These are phyloP conservation scores for Homalodisca vitripennis DNA, from an alignment of 1,140 invertebrate species.

Conservation along the genomic window DNA sequence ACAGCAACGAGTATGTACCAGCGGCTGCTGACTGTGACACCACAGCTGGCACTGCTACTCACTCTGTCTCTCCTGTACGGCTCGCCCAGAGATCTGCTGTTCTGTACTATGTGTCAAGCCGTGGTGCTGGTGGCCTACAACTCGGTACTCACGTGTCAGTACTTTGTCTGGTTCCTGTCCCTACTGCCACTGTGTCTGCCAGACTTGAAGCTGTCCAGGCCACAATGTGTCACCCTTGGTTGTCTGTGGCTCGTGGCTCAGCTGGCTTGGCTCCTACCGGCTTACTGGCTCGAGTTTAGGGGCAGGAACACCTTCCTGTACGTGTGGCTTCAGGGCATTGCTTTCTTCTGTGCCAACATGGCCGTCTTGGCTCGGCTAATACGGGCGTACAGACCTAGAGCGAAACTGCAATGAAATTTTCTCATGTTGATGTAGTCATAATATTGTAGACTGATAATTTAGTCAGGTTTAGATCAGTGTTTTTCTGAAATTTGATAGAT, in stretches of 20 bases:
- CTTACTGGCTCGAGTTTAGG: constrained; percentile 90
- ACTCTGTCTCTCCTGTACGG: constrained; percentile 70
- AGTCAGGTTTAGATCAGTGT: too few species aligned
- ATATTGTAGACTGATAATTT: too few species aligned
- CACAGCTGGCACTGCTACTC: constrained; percentile 70
- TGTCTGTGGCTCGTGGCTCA: constrained; percentile 78
- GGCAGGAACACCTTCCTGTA: constrained; percentile 77
- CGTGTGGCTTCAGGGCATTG: constrained; percentile 73
- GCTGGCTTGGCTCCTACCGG: constrained; percentile 83
- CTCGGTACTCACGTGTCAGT: constrained; percentile 96
- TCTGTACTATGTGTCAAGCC: constrained; percentile 82
- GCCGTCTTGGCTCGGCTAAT: constrained; percentile 69
- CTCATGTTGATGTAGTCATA: too few species aligned
- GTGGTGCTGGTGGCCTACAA: constrained; percentile 93
- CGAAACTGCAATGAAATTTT: constrained; percentile 21
- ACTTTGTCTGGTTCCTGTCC: constrained; percentile 96
- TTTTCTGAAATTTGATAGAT: too few species aligned
- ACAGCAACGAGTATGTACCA: constrained; percentile 51
- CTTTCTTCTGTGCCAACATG: constrained; percentile 77
- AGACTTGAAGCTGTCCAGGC: constrained; percentile 57
- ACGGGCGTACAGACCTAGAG: constrained; percentile 50
- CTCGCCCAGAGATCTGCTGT: constrained; percentile 67
- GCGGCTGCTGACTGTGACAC: constrained; percentile 68
- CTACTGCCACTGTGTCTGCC: constrained; percentile 77
- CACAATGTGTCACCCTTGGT: constrained; percentile 51